Evolutionary conservation across 2,113 vertebrate genomes (phyloP), one percentile per base, ranked within the genome.

Genomic region (Hemicordylus capensis): DNA sequence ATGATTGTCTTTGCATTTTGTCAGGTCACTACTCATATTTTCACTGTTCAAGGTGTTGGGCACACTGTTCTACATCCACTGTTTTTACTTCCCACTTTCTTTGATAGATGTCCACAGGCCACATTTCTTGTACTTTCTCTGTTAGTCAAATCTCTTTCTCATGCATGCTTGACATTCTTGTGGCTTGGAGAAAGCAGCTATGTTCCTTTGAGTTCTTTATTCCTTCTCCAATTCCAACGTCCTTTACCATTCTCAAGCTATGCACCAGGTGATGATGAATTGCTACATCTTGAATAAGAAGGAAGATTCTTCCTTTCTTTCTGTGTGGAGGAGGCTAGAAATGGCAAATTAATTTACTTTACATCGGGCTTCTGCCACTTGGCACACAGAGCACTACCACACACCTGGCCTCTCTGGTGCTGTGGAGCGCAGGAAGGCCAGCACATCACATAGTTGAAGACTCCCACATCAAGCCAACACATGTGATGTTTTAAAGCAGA

Each of bases 161-260:
- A 76, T 24, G 20, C 64, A 67, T 37, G n/a, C 22, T 80, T 80
- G 44, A 37, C 79, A 79, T 79, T 79, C 26, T 80, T 80, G 63
- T 80, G 46, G 63, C 20, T 80, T 80, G n/a, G 24, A 4, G 31
- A 26, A 67, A 69, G 20, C 24, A 56, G 48, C 48, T 69, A 26
- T 56, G 24, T 20, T 56, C 42, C 12, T 51, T 26, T 56, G 34
- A 12, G 22, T 7, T 8, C 34, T 28, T 63, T 75, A 34, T 31
- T 83, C 58, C 54, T 63, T 74, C 34, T 26, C 37, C 24, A 39
- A 12, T 34, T 81, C 34, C 34, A 54, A 10, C 56, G 48, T 56
- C 48, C 67, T 81, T 63, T 54, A 54, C 51, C 12, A 17, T 9
- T 54, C 12, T 17, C 51, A 54, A 54, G 51, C 51, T 5, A 6